Conservation (phyloP, 2,113 vertebrate genomes). For the Chaetura pelagica region DNA sequence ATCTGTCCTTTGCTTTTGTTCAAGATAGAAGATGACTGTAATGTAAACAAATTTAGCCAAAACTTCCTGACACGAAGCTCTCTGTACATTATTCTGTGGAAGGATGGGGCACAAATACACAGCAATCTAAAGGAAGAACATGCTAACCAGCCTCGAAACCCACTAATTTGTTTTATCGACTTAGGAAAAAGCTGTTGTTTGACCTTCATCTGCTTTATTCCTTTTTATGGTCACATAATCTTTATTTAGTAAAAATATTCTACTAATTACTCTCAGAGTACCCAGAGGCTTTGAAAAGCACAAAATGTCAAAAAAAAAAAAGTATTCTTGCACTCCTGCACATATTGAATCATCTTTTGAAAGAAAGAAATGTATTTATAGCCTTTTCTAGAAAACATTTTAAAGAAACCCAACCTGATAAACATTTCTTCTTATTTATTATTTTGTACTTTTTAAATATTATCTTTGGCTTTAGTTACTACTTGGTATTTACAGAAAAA, state of each 20-base stretch:
- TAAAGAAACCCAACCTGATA: not conserved
- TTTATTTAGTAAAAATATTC: slow-evolving; percentile 30
- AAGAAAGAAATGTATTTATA: not conserved
- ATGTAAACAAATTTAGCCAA: not conserved
- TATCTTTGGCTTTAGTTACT: slow-evolving; percentile 53
- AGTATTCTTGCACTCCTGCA: not conserved
- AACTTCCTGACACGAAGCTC: slow-evolving; percentile 1
- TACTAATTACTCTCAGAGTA: not conserved
- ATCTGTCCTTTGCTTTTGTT: not conserved
- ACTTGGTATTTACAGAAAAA: slow-evolving; percentile 23
- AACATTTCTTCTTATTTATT: not conserved
- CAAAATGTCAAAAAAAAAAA: not conserved
- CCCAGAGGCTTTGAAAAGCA: slow-evolving; percentile 3
- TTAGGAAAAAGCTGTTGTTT: not conserved
- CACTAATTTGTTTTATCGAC: not conserved
- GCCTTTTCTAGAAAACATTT: not conserved
- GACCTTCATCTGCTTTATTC: slow-evolving; percentile 20
- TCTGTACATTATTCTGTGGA: not conserved
- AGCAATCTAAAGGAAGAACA: not conserved
- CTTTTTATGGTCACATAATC: not conserved
- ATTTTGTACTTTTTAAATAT: not conserved
- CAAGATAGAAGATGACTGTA: not conserved
- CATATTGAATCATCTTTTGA: not conserved
- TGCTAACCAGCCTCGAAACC: not conserved
- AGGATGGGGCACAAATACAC: not conserved